phyloP scores from a whole-genome alignment of 2,888 invertebrate genomes.

The Andrena flavipes region DNA sequence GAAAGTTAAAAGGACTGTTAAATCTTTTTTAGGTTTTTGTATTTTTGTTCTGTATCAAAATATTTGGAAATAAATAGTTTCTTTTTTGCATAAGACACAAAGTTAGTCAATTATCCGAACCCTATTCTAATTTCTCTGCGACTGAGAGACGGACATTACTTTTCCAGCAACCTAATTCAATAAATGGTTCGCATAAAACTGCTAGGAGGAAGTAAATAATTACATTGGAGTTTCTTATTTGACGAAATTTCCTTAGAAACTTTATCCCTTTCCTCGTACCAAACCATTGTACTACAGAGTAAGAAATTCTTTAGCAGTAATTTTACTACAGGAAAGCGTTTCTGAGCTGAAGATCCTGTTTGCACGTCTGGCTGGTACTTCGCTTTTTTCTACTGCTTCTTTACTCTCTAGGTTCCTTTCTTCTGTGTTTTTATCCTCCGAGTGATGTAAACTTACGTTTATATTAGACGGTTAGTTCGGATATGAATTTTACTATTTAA shows the following conservation, averaged over 20 bases:
- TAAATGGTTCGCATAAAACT: background rate
- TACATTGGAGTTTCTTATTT: background rate
- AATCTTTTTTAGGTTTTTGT: too few species aligned
- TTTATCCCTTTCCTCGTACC: background rate
- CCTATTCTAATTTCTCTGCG: too few species aligned
- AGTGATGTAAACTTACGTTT: conserved; percentile 1
- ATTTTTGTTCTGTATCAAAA: too few species aligned
- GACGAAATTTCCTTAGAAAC: conserved; percentile 21
- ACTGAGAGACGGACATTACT: too few species aligned
- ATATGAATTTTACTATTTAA: conserved; percentile 1
- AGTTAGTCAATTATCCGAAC: too few species aligned
- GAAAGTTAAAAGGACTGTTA: too few species aligned
- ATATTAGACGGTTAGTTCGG: background rate
- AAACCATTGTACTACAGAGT: background rate
- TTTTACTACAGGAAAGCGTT: conserved; percentile 13
- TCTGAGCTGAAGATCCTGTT: conserved; percentile 26
- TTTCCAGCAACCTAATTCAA: too few species aligned
- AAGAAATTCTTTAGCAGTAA: conserved; percentile 26
- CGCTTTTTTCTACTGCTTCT: conserved; percentile 15
- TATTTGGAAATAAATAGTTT: too few species aligned
- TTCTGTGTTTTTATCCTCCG: background rate
- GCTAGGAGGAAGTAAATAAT: background rate
- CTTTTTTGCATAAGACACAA: too few species aligned
- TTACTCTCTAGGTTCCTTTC: conserved; percentile 2
- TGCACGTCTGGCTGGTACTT: conserved; percentile 16